phyloP scores from a whole-genome alignment of 2,888 invertebrate species.

The Euplexia lucipara region DNA sequence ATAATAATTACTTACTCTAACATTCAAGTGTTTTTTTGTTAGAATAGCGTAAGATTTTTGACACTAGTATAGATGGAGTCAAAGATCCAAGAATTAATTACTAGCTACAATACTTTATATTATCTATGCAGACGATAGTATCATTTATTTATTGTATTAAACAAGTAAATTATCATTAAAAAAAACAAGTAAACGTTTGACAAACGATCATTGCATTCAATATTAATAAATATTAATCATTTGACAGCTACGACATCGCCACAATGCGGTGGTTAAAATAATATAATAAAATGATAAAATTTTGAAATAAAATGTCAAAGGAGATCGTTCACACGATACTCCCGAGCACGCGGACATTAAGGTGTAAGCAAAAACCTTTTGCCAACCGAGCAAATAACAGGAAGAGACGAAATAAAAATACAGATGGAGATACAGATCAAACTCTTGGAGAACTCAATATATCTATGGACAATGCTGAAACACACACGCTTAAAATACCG shows the following conservation, averaged over 20 bases:
- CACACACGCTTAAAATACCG: slow-evolving; percentile 82
- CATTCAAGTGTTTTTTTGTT: too few species aligned
- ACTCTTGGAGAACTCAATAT: slow-evolving; percentile 67
- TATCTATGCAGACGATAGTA: neutral
- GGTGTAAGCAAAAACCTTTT: slow-evolving; percentile 72
- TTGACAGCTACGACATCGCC: slow-evolving; percentile 61
- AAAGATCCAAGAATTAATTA: too few species aligned
- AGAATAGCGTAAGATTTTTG: too few species aligned
- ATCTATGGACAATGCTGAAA: slow-evolving; percentile 86
- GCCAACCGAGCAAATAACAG: slow-evolving; percentile 74
- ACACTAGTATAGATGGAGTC: too few species aligned
- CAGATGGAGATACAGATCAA: slow-evolving; percentile 62
- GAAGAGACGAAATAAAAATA: slow-evolving; percentile 76
- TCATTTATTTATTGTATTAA: slow-evolving; percentile 7
- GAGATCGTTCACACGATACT: slow-evolving; percentile 87
- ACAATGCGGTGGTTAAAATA: slow-evolving; percentile 69
- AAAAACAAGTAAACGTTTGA: slow-evolving; percentile 17
- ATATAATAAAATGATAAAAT: slow-evolving; percentile 82
- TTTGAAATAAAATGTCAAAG: slow-evolving; percentile 83
- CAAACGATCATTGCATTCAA: slow-evolving; percentile 66
- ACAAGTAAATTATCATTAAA: neutral
- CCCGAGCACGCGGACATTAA: slow-evolving; percentile 75
- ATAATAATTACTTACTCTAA: too few species aligned
- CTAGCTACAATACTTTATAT: neutral
- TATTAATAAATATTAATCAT: slow-evolving; percentile 44